Base-by-base conservation (phyloP, 92 coral and sea anemone genomes). In the Phenganax subtilis region DNA sequence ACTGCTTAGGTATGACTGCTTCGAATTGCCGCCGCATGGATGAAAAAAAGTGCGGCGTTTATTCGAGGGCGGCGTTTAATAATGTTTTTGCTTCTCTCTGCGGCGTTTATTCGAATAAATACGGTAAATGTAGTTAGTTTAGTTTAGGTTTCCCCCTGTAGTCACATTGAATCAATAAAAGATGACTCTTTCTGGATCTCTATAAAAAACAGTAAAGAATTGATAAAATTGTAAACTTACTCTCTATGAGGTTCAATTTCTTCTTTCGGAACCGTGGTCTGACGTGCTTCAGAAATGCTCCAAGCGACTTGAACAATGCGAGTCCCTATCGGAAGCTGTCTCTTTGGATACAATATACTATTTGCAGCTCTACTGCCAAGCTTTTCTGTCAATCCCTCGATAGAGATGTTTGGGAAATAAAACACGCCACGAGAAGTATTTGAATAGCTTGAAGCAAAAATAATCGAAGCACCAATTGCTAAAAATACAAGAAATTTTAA, bases 191-290 rank as follows among this genome's bases (percentile, higher is more conserved):
- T 1, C 47, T 37, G 47, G 47, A 37, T 37, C 47, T 37, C 47
- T 37, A 69, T 51, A 51, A 69, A 69, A 54, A 54, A 69, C 31
- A 54, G 74, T 30, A 3, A 17, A 54, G 12, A 25, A 51, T n/a
- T 30, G 51, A 54, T 51, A 69, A 69, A 17, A 17, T 30, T 17
- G 71, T 44, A 65, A 52, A 76, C 81, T 76, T 53, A 76, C 81
- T 76, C 81, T 76, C 68, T 76, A 16, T 14, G 57, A 9, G 67
- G 68, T 57, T 76, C 81, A 57, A 56, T 76, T 20, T 76, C 81
- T 9, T 62, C 65, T 29, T 76, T 16, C 0, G 81, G 81, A 56
- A 76, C 81, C 10, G 20, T 57, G 27, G 81, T 76, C 7, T 29
- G 5, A 11, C 54, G 11, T 16, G 55, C 55, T 76, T 57, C 68